These are phyloP conservation scores for Epiblema foenella DNA, from an alignment of 2,888 invertebrate species.

Conservation along the genomic window DNA sequence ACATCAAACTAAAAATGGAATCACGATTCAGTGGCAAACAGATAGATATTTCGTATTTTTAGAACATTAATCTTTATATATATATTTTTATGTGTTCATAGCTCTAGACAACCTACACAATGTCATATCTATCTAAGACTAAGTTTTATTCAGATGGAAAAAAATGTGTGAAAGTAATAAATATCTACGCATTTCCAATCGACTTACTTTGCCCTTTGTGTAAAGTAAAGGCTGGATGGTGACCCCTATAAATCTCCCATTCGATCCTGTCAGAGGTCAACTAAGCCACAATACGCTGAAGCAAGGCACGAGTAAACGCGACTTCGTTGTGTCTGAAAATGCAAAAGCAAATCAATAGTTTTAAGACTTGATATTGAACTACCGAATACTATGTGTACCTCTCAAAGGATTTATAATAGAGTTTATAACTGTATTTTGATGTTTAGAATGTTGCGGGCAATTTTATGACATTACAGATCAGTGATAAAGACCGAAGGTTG, in stretches of 20 bases:
- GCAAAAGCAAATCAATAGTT: neutral
- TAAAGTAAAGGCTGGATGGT: conserved; percentile 60
- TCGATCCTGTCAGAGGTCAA: conserved; percentile 63
- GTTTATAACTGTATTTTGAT: no score
- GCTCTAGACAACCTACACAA: no score
- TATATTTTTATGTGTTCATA: no score
- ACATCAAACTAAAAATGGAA: neutral
- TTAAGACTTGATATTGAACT: neutral
- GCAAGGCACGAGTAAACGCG: conserved; percentile 46
- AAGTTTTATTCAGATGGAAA: neutral
- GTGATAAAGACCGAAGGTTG: neutral
- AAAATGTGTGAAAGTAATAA: conserved; percentile 51
- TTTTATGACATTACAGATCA: neutral
- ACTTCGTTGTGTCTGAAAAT: neutral
- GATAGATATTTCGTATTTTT: neutral
- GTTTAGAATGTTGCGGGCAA: neutral
- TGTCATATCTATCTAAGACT: no score
- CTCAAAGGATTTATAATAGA: no score
- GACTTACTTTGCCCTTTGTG: conserved; percentile 59
- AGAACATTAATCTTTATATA: neutral
- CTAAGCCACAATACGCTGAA: conserved; percentile 55
- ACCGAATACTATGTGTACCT: neutral
- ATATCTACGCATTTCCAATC: conserved; percentile 49
- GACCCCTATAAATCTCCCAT: conserved; percentile 75
- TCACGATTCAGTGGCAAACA: neutral